Evolutionary conservation across 2,888 invertebrate genomes (phyloP).

Genomic region (Diarsia rubi): DNA sequence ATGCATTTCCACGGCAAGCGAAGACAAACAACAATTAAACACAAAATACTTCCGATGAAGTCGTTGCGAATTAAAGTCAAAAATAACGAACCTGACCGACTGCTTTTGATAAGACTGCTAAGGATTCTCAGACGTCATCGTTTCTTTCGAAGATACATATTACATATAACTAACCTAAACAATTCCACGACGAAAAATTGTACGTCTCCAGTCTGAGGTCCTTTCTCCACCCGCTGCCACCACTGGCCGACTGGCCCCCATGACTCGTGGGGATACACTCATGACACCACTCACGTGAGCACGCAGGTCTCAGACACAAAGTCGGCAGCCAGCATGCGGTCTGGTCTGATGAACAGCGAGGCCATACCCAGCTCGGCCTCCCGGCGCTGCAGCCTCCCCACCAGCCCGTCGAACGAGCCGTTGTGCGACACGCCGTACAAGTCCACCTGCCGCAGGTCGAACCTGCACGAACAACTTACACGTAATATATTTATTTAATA

Average conservation of each 20-base stretch:
- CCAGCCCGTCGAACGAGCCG: constrained; percentile 90
- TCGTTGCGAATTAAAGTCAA: background rate
- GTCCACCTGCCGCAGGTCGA: constrained; percentile 79
- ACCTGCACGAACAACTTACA: constrained; percentile 68
- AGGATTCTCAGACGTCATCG: background rate
- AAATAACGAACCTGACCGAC: background rate
- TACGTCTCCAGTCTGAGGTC: background rate
- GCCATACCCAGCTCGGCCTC: constrained; percentile 88
- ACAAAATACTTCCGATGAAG: constrained; percentile 7
- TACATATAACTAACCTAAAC: too few relatives aligned
- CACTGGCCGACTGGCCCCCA: too few relatives aligned
- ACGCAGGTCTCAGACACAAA: constrained; percentile 89
- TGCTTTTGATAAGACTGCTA: background rate
- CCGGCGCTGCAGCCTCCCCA: constrained; percentile 90
- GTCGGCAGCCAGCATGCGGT: constrained; percentile 88
- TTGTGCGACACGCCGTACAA: constrained; percentile 90
- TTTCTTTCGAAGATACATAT: background rate
- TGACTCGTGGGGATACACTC: background rate
- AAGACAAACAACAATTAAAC: constrained; percentile 5
- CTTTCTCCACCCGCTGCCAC: background rate
- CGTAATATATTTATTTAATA: background rate
- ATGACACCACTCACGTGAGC: constrained; percentile 73
- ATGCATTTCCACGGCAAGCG: constrained; percentile 37
- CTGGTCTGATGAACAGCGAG: constrained; percentile 91
- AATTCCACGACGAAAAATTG: background rate